Conservation (phyloP, 2,113 vertebrate species). For the Albula glossodonta region DNA sequence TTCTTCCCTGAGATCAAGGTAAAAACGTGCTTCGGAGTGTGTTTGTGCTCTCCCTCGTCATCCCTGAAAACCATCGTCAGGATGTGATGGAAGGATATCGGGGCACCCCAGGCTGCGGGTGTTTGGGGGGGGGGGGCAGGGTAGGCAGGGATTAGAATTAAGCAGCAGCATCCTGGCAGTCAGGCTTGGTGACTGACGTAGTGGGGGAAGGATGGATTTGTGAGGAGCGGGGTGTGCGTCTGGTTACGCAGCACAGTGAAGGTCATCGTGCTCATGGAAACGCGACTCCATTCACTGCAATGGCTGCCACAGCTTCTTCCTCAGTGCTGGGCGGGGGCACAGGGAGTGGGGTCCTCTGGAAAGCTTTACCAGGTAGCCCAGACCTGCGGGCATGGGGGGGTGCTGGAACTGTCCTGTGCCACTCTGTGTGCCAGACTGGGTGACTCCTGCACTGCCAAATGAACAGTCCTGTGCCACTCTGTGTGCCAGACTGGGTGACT, state of each 20-base stretch:
- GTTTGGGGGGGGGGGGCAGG: neutral
- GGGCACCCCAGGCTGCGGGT: neutral
- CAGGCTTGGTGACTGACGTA: neutral
- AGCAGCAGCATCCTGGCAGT: neutral
- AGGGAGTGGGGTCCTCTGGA: neutral
- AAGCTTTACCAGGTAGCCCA: neutral
- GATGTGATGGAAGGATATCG: neutral
- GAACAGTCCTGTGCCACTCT: too few species aligned
- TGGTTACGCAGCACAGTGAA: neutral
- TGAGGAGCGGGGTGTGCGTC: neutral
- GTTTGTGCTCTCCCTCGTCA: neutral
- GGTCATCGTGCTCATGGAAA: neutral
- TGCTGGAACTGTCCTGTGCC: neutral
- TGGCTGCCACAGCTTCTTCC: neutral
- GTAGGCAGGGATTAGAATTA: conserved; percentile 11
- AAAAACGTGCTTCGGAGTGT: neutral
- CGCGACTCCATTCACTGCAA: neutral
- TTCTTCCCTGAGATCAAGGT: conserved; percentile 11
- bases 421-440: too few species aligned
- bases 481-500: too few species aligned
- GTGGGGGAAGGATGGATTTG: neutral
- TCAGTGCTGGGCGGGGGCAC: neutral
- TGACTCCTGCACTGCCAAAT: neutral
- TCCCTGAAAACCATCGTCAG: neutral
- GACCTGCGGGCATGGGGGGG: neutral